Conservation (phyloP, 2,113 vertebrate genomes). For the Shinisaurus crocodilurus region DNA sequence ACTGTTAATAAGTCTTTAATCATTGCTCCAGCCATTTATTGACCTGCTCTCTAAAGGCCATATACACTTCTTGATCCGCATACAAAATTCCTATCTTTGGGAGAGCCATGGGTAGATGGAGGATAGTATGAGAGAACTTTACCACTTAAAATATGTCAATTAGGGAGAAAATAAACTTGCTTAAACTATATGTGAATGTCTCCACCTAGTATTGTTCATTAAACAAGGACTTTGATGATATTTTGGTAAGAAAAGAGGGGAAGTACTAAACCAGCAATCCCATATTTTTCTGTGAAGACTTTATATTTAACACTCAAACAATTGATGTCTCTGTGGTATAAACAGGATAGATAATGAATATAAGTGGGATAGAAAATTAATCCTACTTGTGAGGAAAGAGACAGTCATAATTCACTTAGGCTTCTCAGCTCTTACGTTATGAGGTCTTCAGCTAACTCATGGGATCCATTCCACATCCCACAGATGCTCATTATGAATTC, state of each 20-base stretch:
- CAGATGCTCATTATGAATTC: slow-evolving; percentile 85
- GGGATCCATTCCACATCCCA: slow-evolving; percentile 77
- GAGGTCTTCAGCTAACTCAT: slow-evolving; percentile 78
- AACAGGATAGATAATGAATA: slow-evolving; percentile 77
- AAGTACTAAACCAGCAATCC: slow-evolving; percentile 46
- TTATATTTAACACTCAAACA: slow-evolving; percentile 70
- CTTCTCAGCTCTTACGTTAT: slow-evolving; percentile 75
- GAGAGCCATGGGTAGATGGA: slow-evolving; percentile 62
- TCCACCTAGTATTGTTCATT: slow-evolving; percentile 50
- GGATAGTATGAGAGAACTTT: slow-evolving; percentile 63
- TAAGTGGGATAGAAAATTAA: slow-evolving; percentile 75
- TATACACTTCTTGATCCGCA: slow-evolving; percentile 70
- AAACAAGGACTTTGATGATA: slow-evolving; percentile 50
- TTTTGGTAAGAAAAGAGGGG: slow-evolving; percentile 31
- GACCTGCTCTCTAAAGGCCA: slow-evolving; percentile 74
- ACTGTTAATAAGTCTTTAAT: slow-evolving; percentile 75
- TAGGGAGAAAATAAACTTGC: slow-evolving; percentile 36
- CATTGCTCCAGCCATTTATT: slow-evolving; percentile 77
- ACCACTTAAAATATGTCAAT: slow-evolving; percentile 58
- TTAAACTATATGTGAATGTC: slow-evolving; percentile 49
- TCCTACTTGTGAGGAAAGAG: slow-evolving; percentile 70
- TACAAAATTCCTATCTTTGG: slow-evolving; percentile 68
- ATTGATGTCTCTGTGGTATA: slow-evolving; percentile 70
- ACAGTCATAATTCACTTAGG: slow-evolving; percentile 79
- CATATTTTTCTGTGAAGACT: slow-evolving; percentile 60